Evolutionary conservation across 2,113 vertebrate species (phyloP), one percentile per base, ranked within the genome.

Genomic region (Piprites chloris): DNA sequence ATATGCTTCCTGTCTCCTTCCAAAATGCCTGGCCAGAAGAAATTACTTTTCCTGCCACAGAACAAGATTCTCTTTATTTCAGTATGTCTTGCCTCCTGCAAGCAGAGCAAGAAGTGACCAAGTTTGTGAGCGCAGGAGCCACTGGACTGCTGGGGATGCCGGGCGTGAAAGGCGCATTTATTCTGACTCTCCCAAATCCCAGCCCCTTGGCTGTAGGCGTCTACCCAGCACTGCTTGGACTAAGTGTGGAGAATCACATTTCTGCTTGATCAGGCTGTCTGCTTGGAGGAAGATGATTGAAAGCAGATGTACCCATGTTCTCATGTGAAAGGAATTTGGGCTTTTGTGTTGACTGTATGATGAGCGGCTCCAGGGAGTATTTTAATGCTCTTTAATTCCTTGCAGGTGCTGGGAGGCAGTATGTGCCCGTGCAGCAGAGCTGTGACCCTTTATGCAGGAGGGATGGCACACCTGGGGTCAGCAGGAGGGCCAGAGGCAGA

Each of bases 291-390:
- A 30, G 50, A 71, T 92, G 97, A 98, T 97, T 93, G 95, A 91
- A 96, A 97, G 92, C 97, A 97, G 96, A 97, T 97, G 97, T 95
- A 63, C 42, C 72, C 63, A 0, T 93, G 86, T 59, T 88, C 94
- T 95, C 93, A 95, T 93, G 61, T 46, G 89, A 95, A 97, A 96
- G 66, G 93, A 96, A 97, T 97, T 90, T 13, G 33, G 49, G 68
- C 58, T 82, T 87, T 72, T 67, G 65, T 85, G 72, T 28, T 4
- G 9, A 56, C 33, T 53, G 46, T 32, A 67, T 2, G 8, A 83
- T 32, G 73, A 52, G 74, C 10, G 7, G 87, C 93, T 79, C 83
- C 39, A 18, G 19, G 61, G 77, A 93, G 19, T 39, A 4, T 39
- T 74, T 80, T 15, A 46, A 35, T 55, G 56, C 46, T 65, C 58